Conservation (phyloP, 2,797 vertebrate genomes). For the Onychomys leucogaster region DNA sequence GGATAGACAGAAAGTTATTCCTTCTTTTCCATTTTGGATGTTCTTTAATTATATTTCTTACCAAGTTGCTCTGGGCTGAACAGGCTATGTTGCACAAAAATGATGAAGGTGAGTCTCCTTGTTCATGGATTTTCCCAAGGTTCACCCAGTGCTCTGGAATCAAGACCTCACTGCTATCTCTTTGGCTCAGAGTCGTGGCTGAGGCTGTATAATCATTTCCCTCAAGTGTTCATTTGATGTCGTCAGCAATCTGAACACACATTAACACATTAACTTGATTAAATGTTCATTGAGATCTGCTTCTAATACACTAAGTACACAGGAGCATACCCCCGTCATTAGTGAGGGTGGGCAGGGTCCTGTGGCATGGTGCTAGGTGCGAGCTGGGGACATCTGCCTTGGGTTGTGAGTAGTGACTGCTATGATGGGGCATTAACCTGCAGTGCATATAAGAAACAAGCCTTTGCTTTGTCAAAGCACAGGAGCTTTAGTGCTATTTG, state of each 20-base stretch:
- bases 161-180: neutral
- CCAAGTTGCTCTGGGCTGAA: neutral
- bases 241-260: neutral
- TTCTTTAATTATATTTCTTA: neutral
- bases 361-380: neutral
- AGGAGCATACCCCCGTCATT: neutral
- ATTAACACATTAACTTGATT: too few species aligned
- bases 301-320: neutral
- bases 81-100: neutral
- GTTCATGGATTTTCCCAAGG: neutral
- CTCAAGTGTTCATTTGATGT: neutral
- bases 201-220: neutral
- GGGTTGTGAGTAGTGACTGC: neutral
- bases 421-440: neutral
- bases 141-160: neutral
- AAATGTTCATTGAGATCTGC: neutral
- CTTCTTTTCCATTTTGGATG: neutral
- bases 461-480: neutral
- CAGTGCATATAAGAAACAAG: neutral
- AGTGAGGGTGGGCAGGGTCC: neutral
- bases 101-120: neutral
- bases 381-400: neutral
- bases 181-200: neutral
- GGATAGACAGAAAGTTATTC: constrained; percentile 44
- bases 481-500: neutral